Percentiles rank a stretch among this genome's conserved stretches.
These are phyloP conservation scores for Merluccius polli DNA, from an alignment of 2,797 vertebrate species.

Conservation along the genomic window DNA sequence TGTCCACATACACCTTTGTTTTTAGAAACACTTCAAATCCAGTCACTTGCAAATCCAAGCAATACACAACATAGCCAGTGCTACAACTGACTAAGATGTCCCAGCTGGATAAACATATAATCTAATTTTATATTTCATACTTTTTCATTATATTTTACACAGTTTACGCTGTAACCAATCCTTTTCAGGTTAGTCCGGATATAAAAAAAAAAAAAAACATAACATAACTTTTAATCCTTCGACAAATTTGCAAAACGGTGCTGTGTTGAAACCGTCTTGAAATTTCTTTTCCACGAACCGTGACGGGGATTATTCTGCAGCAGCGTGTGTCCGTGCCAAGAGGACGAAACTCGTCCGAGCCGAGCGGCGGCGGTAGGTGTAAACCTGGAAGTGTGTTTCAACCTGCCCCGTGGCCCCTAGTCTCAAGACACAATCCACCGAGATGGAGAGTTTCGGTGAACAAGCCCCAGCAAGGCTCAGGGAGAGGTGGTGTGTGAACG, in stretches of 20 bases:
- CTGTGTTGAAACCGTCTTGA: background rate
- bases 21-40: background rate
- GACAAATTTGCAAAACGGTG: background rate
- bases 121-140: background rate
- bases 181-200: background rate
- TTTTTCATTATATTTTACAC: background rate
- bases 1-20: no score
- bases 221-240: background rate
- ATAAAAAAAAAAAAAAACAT: background rate
- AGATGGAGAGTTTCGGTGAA: slow-evolving; percentile 59
- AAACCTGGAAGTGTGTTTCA: slow-evolving; percentile 53
- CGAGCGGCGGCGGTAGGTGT: slow-evolving; percentile 21
- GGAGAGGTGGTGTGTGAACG: slow-evolving; percentile 35
- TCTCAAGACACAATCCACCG: slow-evolving; percentile 43
- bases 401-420: slow-evolving; percentile 49
- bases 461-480: slow-evolving; percentile 60
- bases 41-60: background rate
- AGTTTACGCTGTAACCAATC: background rate
- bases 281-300: background rate
- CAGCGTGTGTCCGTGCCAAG: background rate
- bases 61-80: background rate
- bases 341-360: slow-evolving; percentile 11
- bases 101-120: background rate
- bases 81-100: background rate
- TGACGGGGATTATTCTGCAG: slow-evolving; percentile 37